Conservation (phyloP, 2,888 invertebrate species). For the Anarsia innoxiella region DNA sequence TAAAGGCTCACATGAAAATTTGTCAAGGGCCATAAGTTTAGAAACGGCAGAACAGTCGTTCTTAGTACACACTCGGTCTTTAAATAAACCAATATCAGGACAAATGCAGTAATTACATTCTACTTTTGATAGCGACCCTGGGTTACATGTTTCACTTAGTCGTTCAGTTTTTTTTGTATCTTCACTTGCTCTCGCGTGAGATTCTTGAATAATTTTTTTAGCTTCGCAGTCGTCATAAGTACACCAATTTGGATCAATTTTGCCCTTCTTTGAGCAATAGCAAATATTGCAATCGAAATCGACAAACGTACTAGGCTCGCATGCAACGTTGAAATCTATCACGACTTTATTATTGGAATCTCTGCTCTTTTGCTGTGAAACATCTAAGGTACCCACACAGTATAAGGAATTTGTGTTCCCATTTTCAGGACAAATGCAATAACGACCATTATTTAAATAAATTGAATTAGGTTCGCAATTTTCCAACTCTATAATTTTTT, state of each 20-base stretch:
- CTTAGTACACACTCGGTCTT: slow-evolving; percentile 48
- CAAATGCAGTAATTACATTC: slow-evolving; percentile 67
- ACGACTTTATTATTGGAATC: too few relatives aligned
- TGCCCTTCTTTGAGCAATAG: slow-evolving; percentile 54
- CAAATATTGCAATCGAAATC: slow-evolving; percentile 63
- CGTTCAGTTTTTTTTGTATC: slow-evolving; percentile 14
- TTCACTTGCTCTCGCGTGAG: slow-evolving; percentile 24
- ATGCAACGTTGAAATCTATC: slow-evolving; percentile 31
- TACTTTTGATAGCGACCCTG: slow-evolving; percentile 46
- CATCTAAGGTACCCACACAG: too few relatives aligned
- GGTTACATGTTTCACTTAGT: slow-evolving; percentile 30
- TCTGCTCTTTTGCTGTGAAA: too few relatives aligned
- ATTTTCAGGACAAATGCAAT: slow-evolving; percentile 50
- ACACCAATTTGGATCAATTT: slow-evolving; percentile 58
- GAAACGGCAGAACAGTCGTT: slow-evolving; percentile 33
- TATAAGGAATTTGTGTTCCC: slow-evolving; percentile 34
- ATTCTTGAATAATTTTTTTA: slow-evolving; percentile 34
- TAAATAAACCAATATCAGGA: slow-evolving; percentile 38
- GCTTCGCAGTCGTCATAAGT: slow-evolving; percentile 56
- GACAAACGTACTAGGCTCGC: slow-evolving; percentile 53
- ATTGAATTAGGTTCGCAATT: slow-evolving; percentile 42
- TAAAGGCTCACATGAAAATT: slow-evolving; percentile 50
- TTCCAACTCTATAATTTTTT: slow-evolving; percentile 23
- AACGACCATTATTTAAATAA: slow-evolving; percentile 39
- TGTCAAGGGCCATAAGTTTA: slow-evolving; percentile 19